Evolutionary conservation across 2,113 vertebrate genomes (phyloP).

Genomic region (Limanda limanda): DNA sequence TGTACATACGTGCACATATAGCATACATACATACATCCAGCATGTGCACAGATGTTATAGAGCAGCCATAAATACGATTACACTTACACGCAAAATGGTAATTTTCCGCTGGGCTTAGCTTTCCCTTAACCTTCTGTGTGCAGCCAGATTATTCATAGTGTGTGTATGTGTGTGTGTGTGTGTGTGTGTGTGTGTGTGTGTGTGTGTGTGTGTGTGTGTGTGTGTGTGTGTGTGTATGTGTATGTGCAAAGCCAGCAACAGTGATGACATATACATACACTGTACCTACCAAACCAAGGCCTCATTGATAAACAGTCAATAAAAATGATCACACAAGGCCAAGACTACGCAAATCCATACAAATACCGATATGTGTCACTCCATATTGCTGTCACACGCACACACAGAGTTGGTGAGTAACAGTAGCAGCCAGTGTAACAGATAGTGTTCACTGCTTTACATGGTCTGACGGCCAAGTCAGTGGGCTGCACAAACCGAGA

Average conservation of each 20-base stretch:
- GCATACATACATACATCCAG: no score
- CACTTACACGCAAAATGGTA: no score
- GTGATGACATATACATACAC: slow-evolving; percentile 22
- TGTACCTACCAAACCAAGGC: slow-evolving; percentile 14
- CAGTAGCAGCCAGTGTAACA: slow-evolving; percentile 46
- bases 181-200: no score
- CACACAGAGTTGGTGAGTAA: slow-evolving; percentile 30
- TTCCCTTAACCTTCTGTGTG: no score
- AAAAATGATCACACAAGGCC: not conserved
- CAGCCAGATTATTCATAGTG: no score
- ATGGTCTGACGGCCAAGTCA: slow-evolving; percentile 58
- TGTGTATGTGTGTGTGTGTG: no score
- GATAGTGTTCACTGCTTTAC: slow-evolving; percentile 55
- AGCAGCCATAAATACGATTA: no score
- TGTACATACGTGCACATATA: not conserved
- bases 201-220: no score
- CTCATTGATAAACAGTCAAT: slow-evolving; percentile 18
- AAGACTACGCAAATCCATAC: slow-evolving; percentile 12
- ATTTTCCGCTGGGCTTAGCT: no score
- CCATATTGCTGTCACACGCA: slow-evolving; percentile 11
- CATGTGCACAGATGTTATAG: no score
- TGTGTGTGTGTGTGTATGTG: not conserved
- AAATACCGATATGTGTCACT: slow-evolving; percentile 21
- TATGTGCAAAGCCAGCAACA: not conserved
- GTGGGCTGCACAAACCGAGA: slow-evolving; percentile 33